phyloP scores from a whole-genome alignment of 2,113 vertebrate genomes.

The Nymphicus hollandicus region DNA sequence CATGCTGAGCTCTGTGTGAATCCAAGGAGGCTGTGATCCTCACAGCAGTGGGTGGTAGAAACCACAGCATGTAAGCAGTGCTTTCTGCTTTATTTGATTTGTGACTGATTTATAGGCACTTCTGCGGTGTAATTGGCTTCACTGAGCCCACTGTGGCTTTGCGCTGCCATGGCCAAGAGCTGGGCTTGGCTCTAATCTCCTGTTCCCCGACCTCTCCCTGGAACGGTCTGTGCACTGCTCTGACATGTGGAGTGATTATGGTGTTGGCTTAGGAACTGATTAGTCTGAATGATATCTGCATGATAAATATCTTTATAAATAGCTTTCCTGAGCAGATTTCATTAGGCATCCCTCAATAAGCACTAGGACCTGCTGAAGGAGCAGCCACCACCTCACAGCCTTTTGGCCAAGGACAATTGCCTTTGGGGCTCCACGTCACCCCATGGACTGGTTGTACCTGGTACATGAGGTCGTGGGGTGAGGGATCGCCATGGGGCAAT shows the following conservation, averaged over 20 bases:
- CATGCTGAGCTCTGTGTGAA: not conserved
- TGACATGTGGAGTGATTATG: not conserved
- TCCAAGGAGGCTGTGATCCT: not conserved
- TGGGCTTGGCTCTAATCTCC: not conserved
- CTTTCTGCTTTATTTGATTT: not conserved
- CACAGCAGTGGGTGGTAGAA: constrained; percentile 24
- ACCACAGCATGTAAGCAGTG: not conserved
- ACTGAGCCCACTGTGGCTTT: not conserved
- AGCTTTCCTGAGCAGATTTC: constrained; percentile 7
- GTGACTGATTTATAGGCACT: constrained; percentile 1
- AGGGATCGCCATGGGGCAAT: not conserved
- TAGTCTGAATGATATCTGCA: not conserved
- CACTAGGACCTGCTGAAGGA: not conserved
- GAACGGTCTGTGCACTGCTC: not conserved
- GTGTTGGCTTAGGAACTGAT: not conserved
- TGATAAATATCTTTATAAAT: not conserved
- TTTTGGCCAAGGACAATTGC: not conserved
- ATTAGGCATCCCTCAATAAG: not conserved
- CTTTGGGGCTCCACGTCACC: not conserved
- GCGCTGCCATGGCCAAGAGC: not conserved
- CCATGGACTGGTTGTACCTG: fast-evolving
- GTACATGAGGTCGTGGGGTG: fast-evolving
- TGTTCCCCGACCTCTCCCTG: not conserved
- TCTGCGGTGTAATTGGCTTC: not conserved
- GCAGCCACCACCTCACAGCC: not conserved